Evolutionary conservation across 2,797 vertebrate genomes (phyloP).

Genomic region (Taeniopygia guttata): DNA sequence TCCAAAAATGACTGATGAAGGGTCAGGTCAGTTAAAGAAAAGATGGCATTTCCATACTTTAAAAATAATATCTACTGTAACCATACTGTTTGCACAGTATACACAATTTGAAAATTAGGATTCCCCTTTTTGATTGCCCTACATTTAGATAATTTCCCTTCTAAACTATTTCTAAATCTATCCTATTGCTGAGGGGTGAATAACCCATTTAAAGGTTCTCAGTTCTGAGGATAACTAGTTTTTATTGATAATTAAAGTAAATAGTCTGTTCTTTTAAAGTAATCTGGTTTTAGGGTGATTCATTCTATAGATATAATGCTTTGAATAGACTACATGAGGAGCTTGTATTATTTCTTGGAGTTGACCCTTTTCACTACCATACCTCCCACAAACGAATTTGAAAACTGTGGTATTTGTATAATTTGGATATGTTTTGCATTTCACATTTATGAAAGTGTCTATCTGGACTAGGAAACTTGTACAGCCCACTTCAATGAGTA

Average conservation of each 20-base stretch:
- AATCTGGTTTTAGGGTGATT: background rate
- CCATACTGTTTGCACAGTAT: background rate
- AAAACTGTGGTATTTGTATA: background rate
- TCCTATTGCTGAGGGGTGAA: background rate
- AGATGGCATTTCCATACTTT: background rate
- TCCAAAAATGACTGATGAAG: background rate
- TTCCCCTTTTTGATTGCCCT: background rate
- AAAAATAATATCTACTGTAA: background rate
- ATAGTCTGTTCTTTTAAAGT: background rate
- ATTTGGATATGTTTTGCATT: background rate
- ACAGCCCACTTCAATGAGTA: background rate
- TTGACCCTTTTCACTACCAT: background rate
- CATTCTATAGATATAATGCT: background rate
- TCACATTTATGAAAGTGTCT: background rate
- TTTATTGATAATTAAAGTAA: background rate
- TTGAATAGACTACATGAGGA: background rate
- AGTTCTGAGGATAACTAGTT: background rate
- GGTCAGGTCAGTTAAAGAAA: background rate
- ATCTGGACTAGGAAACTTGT: background rate
- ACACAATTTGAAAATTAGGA: background rate
- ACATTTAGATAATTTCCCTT: background rate
- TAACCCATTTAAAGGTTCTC: background rate
- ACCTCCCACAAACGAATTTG: background rate
- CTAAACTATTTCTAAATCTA: background rate
- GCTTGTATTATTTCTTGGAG: background rate